Evolutionary conservation across 2,888 invertebrate genomes (phyloP), one percentile per base, ranked within the genome.

Genomic region (Heteropelma amictum): DNA sequence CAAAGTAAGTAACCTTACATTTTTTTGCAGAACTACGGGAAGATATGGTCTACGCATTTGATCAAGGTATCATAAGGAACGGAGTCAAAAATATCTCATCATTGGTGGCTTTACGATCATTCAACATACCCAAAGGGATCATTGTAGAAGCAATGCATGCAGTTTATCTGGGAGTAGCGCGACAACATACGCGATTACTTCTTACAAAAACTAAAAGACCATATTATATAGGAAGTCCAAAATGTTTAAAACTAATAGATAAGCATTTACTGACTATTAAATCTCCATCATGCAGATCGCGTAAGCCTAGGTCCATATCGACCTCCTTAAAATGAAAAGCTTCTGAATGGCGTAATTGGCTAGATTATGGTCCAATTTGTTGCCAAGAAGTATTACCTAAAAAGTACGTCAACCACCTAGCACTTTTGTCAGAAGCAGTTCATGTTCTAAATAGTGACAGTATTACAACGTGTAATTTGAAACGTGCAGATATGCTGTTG

Each of bases 61-160:
- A 53, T 2, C 51, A 3, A 21, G 21, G 40, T 5, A 14, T 1
- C 5, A 17, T 12, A 3, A 12, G 5, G 5, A 14, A n/a, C n/a
- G 70, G 63, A 10, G 28, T 70, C 7, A 23, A 42, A 53, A 58
- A 28, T 3, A 1, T 54, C 10, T 61, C 61, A 6, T 5, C 33
- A 1, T 19, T 70, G n/a, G 12, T 17, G 12, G 21, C 35, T 28
- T 30, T 70, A 6, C 70, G 63, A 8, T 1, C 1, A 23, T 68
- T 65, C 35, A 14, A 63, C 14, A 28, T 72, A 40, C 26, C 30
- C 14, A 35, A 51, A 3, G 60, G 72, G 19, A 40, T 51, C 0
- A 21, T 72, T 5, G 60, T 60, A 58, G 72, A 72, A 12, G 8
- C 33, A 8, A 72, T 72, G 72, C 72, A 72, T 33, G 60, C 56